Conservation (phyloP, 2,797 vertebrate species). For the Sebastes variabilis region DNA sequence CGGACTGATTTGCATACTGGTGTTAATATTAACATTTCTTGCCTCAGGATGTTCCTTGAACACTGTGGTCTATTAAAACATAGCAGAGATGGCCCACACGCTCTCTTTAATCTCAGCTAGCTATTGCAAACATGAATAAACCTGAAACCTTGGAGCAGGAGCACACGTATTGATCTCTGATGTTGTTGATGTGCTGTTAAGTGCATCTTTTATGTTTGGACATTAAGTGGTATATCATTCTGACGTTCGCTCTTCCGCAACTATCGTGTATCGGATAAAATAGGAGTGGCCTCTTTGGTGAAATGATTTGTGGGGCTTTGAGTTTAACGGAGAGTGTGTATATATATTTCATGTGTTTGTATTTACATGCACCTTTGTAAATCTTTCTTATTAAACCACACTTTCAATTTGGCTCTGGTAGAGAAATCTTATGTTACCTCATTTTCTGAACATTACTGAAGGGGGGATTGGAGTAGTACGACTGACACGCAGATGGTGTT, state of each 20-base stretch:
- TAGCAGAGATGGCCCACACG: not conserved
- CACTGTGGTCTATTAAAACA: constrained; percentile 24
- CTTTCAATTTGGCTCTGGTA: not conserved
- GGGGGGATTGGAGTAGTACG: constrained; percentile 43
- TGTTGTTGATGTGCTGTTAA: constrained; percentile 40
- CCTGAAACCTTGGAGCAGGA: constrained; percentile 35
- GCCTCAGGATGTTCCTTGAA: constrained; percentile 48
- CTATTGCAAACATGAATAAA: constrained; percentile 38
- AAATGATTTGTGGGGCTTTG: constrained; percentile 4
- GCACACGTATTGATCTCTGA: constrained; percentile 44
- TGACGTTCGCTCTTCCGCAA: not conserved
- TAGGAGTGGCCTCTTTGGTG: not conserved
- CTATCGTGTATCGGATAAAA: not conserved
- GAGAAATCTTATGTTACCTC: constrained; percentile 2
- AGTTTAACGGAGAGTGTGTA: not conserved
- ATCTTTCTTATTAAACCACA: not conserved
- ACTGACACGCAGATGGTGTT: constrained; percentile 79
- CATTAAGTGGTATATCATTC: constrained; percentile 27
- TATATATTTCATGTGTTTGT: not conserved
- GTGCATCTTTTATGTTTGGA: constrained; percentile 38
- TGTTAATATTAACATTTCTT: constrained; percentile 47
- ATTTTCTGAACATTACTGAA: constrained; percentile 17
- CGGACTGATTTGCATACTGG: constrained; percentile 34
- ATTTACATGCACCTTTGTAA: not conserved
- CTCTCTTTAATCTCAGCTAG: constrained; percentile 22